Evolutionary conservation across 2,113 vertebrate genomes (phyloP).

Genomic region (Setophaga kirtlandii): DNA sequence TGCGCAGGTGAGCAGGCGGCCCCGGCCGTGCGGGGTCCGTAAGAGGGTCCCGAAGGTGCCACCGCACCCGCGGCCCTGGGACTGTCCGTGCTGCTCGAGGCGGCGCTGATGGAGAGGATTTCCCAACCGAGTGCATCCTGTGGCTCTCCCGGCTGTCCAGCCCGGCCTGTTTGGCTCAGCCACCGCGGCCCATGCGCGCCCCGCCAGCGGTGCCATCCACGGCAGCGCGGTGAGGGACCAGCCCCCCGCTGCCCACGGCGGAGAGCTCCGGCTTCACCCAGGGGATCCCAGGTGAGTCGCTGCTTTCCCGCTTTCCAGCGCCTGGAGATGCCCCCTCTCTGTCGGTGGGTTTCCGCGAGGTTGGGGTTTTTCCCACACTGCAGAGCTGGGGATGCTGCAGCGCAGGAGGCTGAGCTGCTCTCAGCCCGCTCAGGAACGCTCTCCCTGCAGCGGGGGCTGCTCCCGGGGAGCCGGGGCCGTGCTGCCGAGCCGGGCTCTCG

Average conservation of each 20-base stretch:
- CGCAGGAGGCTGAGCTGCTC: background rate
- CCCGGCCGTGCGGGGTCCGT: background rate
- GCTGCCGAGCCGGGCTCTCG: rapidly evolving
- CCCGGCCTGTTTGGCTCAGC: background rate
- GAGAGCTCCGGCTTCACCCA: background rate
- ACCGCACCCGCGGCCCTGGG: rapidly evolving
- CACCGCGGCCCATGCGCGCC: background rate
- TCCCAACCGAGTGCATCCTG: background rate
- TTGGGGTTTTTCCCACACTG: background rate
- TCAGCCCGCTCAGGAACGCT: background rate
- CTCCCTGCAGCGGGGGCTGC: background rate
- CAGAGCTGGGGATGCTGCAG: background rate
- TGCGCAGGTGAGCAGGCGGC: rapidly evolving
- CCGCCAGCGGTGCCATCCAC: rapidly evolving
- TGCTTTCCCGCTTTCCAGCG: background rate
- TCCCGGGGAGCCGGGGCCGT: background rate
- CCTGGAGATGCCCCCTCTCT: background rate
- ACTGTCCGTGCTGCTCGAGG: rapidly evolving
- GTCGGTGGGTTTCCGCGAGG: rapidly evolving
- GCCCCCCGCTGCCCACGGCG: rapidly evolving
- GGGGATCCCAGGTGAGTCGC: rapidly evolving
- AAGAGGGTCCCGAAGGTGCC: background rate
- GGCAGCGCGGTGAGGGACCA: rapidly evolving
- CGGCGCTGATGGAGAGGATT: rapidly evolving
- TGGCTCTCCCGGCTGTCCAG: background rate